A percentile compares a stretch with the other conserved stretches of the same genome.
phyloP scores from a whole-genome alignment of 1,140 invertebrate genomes.

The Antheraea mylitta region DNA sequence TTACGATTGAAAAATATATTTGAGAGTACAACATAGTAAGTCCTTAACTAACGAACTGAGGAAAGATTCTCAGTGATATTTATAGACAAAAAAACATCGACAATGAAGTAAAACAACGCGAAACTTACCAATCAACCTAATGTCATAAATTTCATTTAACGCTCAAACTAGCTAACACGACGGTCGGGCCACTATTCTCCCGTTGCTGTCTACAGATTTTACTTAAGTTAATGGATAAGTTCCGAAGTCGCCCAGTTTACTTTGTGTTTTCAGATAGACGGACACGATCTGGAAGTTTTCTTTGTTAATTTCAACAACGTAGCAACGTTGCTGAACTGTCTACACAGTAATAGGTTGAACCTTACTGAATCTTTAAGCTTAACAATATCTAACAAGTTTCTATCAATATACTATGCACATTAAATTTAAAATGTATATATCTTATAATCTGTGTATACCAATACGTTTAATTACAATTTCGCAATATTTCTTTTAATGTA shows the following conservation, averaged over 20 bases:
- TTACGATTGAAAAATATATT: too few species aligned
- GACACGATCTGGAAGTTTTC: slow-evolving; percentile 75
- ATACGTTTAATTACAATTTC: too few species aligned
- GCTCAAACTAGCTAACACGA: slow-evolving; percentile 57
- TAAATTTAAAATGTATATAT: too few species aligned
- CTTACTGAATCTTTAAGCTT: not conserved
- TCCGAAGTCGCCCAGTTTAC: slow-evolving; percentile 73
- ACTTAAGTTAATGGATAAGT: slow-evolving; percentile 79
- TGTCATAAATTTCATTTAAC: slow-evolving; percentile 62
- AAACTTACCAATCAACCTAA: slow-evolving; percentile 39
- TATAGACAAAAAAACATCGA: not conserved
- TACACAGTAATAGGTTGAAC: slow-evolving; percentile 31
- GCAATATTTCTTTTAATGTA: too few species aligned
- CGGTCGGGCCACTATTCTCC: slow-evolving; percentile 54
- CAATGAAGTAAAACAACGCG: slow-evolving; percentile 3
- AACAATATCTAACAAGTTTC: too few species aligned
- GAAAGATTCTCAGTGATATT: not conserved
- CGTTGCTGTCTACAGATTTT: slow-evolving; percentile 74
- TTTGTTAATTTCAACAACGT: slow-evolving; percentile 75
- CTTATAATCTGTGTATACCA: too few species aligned
- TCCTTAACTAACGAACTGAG: not conserved
- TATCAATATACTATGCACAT: too few species aligned
- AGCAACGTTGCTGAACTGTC: slow-evolving; percentile 64
- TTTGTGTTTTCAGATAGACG: slow-evolving; percentile 76
- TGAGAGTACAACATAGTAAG: too few species aligned